phyloP scores from a whole-genome alignment of 1,140 invertebrate species.

The Olivierus martensii region DNA sequence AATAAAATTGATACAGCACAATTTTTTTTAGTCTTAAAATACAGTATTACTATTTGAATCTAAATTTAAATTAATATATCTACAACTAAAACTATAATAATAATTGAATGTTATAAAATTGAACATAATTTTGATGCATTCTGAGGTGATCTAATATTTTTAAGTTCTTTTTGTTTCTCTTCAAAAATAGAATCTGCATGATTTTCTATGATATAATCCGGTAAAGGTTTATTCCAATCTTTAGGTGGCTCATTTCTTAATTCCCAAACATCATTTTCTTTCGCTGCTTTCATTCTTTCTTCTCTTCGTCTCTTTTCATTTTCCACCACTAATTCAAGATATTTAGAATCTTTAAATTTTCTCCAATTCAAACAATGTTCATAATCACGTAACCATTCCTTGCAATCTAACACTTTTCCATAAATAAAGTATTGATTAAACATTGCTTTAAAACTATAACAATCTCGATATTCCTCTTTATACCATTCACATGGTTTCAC shows the following conservation, averaged over 20 bases:
- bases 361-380: slow-evolving; percentile 55
- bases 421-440: slow-evolving; percentile 76
- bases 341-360: slow-evolving; percentile 42
- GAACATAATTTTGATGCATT: too few species aligned
- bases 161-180: background rate
- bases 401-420: slow-evolving; percentile 55
- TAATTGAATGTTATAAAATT: too few species aligned
- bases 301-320: slow-evolving; percentile 51
- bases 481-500: slow-evolving; percentile 10
- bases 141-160: too few species aligned
- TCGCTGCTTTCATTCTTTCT: slow-evolving; percentile 46
- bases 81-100: too few species aligned
- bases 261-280: slow-evolving; percentile 59
- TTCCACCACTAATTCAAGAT: slow-evolving; percentile 45
- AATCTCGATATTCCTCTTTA: slow-evolving; percentile 2
- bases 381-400: slow-evolving; percentile 59
- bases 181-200: slow-evolving; percentile 7
- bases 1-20: too few species aligned
- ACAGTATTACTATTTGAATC: too few species aligned
- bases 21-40: too few species aligned
- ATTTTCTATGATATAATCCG: slow-evolving; percentile 40
- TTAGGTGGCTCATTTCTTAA: slow-evolving; percentile 53
- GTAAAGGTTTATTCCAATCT: slow-evolving; percentile 62
- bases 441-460: slow-evolving; percentile 38
- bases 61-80: too few species aligned